Evolutionary conservation across 2,113 vertebrate genomes (phyloP).

Genomic region (Deroptyus accipitrinus): DNA sequence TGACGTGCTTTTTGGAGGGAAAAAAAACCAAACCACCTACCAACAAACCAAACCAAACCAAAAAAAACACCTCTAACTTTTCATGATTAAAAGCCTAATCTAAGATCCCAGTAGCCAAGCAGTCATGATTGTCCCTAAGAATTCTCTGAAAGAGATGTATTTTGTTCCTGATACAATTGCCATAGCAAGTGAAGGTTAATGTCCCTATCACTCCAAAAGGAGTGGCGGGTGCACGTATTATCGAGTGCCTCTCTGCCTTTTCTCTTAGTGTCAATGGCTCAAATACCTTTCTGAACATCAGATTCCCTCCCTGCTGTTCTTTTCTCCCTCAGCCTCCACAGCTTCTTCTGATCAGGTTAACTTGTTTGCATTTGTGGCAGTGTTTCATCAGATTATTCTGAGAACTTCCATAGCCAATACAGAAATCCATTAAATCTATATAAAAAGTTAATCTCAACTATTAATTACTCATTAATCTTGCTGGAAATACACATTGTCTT

Average conservation of each 20-base stretch:
- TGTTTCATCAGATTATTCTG: background rate
- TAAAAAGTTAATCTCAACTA: slow-evolving; percentile 31
- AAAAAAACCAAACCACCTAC: background rate
- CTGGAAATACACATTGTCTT: slow-evolving; percentile 34
- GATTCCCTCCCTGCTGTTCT: background rate
- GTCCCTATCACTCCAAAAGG: background rate
- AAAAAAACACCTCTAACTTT: background rate
- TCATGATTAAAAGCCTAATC: background rate
- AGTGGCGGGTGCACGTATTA: background rate
- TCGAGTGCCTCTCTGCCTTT: background rate
- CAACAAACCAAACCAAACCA: background rate
- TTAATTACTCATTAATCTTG: slow-evolving; percentile 35
- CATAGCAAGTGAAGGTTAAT: background rate
- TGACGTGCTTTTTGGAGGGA: background rate
- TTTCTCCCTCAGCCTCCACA: background rate
- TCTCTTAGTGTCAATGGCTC: background rate
- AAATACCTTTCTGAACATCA: background rate
- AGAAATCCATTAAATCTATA: slow-evolving; percentile 17
- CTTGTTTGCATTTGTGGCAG: slow-evolving; percentile 9
- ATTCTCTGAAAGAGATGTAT: background rate
- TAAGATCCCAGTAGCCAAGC: background rate
- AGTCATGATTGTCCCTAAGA: background rate
- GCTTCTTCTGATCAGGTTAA: background rate
- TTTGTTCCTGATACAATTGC: background rate
- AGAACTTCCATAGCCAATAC: background rate